Evolutionary conservation across 2,797 vertebrate species (phyloP), one percentile per base, ranked within the genome.

Genomic region (Ispidina picta): DNA sequence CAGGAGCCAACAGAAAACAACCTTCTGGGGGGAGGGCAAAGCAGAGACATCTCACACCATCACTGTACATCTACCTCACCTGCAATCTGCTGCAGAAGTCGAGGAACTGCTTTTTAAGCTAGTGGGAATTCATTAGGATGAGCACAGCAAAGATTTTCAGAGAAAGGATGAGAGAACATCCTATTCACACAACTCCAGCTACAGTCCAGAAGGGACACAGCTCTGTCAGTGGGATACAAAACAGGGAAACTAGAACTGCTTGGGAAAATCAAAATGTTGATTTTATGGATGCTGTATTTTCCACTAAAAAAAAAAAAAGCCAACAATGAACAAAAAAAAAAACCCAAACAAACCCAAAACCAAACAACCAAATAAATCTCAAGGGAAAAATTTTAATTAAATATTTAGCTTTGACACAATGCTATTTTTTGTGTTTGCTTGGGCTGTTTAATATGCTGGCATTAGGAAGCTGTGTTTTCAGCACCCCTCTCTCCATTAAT

Each of bases 181-280:
- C 39, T 55, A 29, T 29, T 72, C 3, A 28, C 8, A 3, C 0
- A 0, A 46, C 31, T 65, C 9, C 60, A 82, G 63, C 46, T n/a
- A 6, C 3, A 4, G 16, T 17, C 23, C 23, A 5, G 14, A 69
- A 71, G 10, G 14, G 43, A 48, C 35, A 83, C 19, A 46, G 15
- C 33, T 13, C 15, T 52, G 58, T 43, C 29, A 51, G 14, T 4
- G 3, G 39, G 22, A 76, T 37, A 79, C 10, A 79, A 82, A 83
- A 52, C 8, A 77, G 15, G 10, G 18, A 73, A 51, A 59, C 16
- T 19, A 48, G 28, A 86, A 48, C 4, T 55, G 8, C 52, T 35
- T 46, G 16, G 41, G 13, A 76, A 91, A 74, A 64, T 33, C 44
- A 54, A 76, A 84, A 81, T 7, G 16, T 6, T 81, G 15, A 63